These are phyloP conservation scores for Hoplostethus mediterraneus DNA, from an alignment of 2,797 vertebrate genomes.

Conservation along the genomic window DNA sequence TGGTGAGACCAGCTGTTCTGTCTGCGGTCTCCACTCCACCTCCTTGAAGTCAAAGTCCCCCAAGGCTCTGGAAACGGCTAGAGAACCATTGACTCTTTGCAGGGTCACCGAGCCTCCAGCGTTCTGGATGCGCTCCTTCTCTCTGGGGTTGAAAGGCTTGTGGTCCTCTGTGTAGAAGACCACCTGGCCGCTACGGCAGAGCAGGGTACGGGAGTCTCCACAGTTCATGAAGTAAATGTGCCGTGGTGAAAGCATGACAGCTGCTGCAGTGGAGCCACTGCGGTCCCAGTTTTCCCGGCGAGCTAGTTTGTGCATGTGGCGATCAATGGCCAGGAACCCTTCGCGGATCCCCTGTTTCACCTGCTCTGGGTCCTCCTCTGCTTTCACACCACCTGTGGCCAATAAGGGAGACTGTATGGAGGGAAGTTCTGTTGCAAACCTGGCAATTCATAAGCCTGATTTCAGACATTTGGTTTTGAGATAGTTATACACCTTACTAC, in stretches of 20 bases:
- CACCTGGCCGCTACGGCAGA: constrained; percentile 78
- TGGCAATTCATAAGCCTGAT: background rate
- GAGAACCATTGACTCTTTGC: constrained; percentile 87
- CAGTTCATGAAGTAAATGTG: constrained; percentile 88
- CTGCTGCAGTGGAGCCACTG: constrained; percentile 81
- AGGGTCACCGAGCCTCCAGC: constrained; percentile 86
- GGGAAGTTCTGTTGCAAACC: background rate
- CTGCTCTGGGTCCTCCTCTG: constrained; percentile 74
- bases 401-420: background rate
- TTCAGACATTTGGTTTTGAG: constrained; percentile 4
- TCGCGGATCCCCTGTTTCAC: constrained; percentile 83
- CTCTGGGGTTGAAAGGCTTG: constrained; percentile 86
- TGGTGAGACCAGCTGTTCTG: constrained; percentile 88
- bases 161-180: constrained; percentile 90
- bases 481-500: background rate
- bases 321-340: constrained; percentile 84
- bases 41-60: constrained; percentile 90
- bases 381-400: constrained; percentile 67
- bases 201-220: constrained; percentile 85
- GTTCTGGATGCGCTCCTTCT: constrained; percentile 88
- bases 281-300: constrained; percentile 80
- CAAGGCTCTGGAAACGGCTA: constrained; percentile 87
- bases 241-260: constrained; percentile 78
- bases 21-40: constrained; percentile 86
- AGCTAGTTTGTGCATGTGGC: constrained; percentile 81